Evolutionary conservation across 2,113 vertebrate species (phyloP).

Genomic region (Xiphophorus maculatus): DNA sequence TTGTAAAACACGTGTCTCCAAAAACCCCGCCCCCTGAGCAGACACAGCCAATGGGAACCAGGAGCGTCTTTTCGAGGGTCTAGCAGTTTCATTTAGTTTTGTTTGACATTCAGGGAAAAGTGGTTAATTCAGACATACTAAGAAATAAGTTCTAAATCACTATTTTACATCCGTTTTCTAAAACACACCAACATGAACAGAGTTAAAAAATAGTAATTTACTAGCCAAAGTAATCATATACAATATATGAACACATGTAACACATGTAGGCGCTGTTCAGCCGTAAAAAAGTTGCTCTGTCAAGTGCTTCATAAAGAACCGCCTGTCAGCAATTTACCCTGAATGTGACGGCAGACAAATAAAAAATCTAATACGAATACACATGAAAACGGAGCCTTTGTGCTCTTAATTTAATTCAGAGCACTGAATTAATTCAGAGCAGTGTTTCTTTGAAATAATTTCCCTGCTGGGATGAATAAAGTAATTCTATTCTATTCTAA

Average conservation of each 20-base stretch:
- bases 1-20: constrained; percentile 59
- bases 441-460: too few species aligned
- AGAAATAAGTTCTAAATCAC: not conserved
- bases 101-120: not conserved
- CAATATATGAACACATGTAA: constrained; percentile 46
- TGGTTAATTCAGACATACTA: not conserved
- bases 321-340: not conserved
- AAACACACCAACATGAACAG: not conserved
- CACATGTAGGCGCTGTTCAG: constrained; percentile 59
- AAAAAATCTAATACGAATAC: not conserved
- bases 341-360: not conserved
- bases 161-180: not conserved
- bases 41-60: constrained; percentile 53
- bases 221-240: not conserved
- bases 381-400: not conserved
- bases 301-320: not conserved
- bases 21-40: constrained; percentile 47
- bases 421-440: too few species aligned
- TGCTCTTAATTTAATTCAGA: not conserved
- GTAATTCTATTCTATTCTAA: too few species aligned
- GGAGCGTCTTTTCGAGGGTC: constrained; percentile 50
- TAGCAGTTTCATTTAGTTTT: constrained; percentile 1
- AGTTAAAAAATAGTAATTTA: not conserved
- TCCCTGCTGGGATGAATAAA: too few species aligned
- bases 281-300: not conserved